Conservation (phyloP, 2,113 vertebrate species). For the Mirza zaza region DNA sequence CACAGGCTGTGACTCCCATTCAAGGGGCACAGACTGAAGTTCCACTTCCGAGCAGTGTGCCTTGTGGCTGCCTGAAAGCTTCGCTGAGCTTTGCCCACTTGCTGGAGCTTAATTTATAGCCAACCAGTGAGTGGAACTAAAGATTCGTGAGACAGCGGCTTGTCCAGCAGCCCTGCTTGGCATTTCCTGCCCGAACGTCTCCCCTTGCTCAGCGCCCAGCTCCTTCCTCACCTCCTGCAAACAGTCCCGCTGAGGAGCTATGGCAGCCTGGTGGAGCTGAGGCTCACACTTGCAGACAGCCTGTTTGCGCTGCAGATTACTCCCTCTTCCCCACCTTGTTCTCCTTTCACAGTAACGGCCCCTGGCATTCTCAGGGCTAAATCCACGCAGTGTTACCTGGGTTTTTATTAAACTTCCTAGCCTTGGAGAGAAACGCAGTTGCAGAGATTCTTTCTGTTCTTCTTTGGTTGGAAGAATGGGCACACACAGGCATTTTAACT, state of each 20-base stretch:
- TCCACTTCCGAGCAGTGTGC: not conserved
- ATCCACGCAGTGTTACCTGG: not conserved
- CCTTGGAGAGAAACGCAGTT: conserved; percentile 21
- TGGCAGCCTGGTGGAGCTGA: conserved; percentile 67
- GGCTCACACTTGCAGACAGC: conserved; percentile 59
- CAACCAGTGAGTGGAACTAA: conserved; percentile 88
- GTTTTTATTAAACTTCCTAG: conserved; percentile 49
- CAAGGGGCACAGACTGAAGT: not conserved
- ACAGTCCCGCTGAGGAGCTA: conserved; percentile 70
- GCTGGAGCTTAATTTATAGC: conserved; percentile 74
- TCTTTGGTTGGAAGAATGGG: conserved; percentile 2
- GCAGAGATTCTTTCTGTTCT: conserved; percentile 38
- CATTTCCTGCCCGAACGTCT: conserved; percentile 55
- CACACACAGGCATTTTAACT: not conserved
- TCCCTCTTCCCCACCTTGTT: not conserved
- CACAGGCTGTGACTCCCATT: not conserved
- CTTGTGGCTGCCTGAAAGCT: not conserved
- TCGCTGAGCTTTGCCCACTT: not conserved
- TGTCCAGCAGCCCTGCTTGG: conserved; percentile 26
- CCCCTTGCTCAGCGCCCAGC: conserved; percentile 67
- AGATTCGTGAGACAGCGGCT: conserved; percentile 70
- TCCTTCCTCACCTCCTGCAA: conserved; percentile 65
- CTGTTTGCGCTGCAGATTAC: conserved; percentile 45
- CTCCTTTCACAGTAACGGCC: conserved; percentile 17
- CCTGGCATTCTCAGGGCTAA: conserved; percentile 27